These are phyloP conservation scores for Scophthalmus maximus DNA, from an alignment of 2,113 vertebrate species.

Conservation along the genomic window DNA sequence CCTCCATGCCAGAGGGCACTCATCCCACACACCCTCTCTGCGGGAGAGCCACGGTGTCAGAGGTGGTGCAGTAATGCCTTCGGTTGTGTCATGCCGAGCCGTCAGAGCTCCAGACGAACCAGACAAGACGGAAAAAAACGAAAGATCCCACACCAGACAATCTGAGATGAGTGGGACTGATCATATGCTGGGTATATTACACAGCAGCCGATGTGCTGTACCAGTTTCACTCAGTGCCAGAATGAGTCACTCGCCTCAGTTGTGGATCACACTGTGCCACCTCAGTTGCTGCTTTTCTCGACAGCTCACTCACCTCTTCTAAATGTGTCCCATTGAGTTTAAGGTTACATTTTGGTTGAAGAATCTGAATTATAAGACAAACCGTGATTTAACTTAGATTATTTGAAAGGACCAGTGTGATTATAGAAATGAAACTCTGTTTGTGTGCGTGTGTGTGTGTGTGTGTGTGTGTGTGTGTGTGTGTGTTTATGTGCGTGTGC, in stretches of 20 bases:
- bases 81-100: slow-evolving; percentile 13
- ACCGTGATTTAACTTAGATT: neutral
- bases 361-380: neutral
- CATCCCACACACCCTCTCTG: slow-evolving; percentile 58
- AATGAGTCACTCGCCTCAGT: slow-evolving; percentile 58
- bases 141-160: slow-evolving; percentile 11
- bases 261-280: slow-evolving; percentile 20
- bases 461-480: no score
- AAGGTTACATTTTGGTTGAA: neutral
- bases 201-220: slow-evolving; percentile 19
- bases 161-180: slow-evolving; percentile 37
- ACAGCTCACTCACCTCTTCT: slow-evolving; percentile 16
- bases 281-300: slow-evolving; percentile 21
- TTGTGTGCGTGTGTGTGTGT: neutral
- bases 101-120: slow-evolving; percentile 5
- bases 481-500: neutral
- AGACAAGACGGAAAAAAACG: neutral
- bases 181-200: slow-evolving; percentile 31
- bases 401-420: neutral
- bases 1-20: slow-evolving; percentile 63
- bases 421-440: neutral
- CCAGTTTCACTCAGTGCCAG: slow-evolving; percentile 16
- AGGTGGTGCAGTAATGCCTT: slow-evolving; percentile 39
- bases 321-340: neutral
- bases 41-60: slow-evolving; percentile 37